Base-by-base conservation (phyloP, 1,140 invertebrate species). In the Epicauta chinensis region DNA sequence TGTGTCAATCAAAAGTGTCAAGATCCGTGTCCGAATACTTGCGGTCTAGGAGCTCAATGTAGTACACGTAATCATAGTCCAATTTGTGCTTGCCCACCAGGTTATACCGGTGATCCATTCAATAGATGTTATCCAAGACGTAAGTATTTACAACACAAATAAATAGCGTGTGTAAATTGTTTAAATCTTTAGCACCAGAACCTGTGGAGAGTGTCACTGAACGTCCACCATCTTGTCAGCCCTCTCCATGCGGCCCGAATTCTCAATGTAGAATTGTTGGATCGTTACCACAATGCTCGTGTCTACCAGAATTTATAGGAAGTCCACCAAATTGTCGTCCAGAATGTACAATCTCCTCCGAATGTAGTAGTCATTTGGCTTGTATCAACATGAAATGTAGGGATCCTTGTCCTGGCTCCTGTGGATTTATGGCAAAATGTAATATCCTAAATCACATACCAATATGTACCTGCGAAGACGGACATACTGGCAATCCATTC, bases 201-300 rank as follows among this genome's bases (percentile, higher is more conserved):
- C 37, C 40, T 3, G 53, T 53, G 31, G 46, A 56, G 31, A 36
- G 69, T 56, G 59, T 69, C 53, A 81, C 82, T 23, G 80, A 82
- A 69, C 68, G 75, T 55, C 80, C 79, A 45, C 82, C 82, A 53
- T 85, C 84, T 6, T 90, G 88, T 65, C 78, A 76, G 29, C 86
- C 84, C 53, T 86, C 81, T 12, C 87, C 89, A 1, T 93, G 89
- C 63, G 89, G 89, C 14, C 85, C 86, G 1, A 87, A 91, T 64
- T 84, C 87, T 1, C 77, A 85, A 49, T 92, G 89, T 64, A 82
- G 83, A 64, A 74, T 86, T 12, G 74, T 83, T 37, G 77, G 77
- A 36, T 82, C 81, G 39, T 80, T 77, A 54, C 84, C 86, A 31
- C 83, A 83, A 0, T 91, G 89, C 60, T 87, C 86, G 2, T 93